A percentile compares a stretch with the other conserved stretches of the same genome.
Evolutionary conservation across 2,113 vertebrate species (phyloP).

Genomic region (Calypte anna): DNA sequence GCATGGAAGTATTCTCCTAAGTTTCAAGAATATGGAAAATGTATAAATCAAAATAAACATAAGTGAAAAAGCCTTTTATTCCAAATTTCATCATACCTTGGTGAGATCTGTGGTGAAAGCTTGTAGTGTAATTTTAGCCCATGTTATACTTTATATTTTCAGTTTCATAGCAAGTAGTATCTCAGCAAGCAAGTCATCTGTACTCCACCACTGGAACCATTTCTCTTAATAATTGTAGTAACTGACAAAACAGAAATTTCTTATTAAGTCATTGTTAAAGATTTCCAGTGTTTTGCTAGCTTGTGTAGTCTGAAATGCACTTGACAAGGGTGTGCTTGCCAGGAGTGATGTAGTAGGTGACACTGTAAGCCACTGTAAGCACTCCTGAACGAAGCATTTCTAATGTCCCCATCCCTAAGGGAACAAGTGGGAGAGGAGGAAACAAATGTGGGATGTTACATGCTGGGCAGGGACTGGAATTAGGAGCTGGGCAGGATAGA

Average conservation of each 20-base stretch:
- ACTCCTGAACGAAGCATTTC: neutral
- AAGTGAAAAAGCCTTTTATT: slow-evolving; percentile 19
- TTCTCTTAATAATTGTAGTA: neutral
- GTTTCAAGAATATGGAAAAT: slow-evolving; percentile 46
- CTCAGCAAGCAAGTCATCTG: neutral
- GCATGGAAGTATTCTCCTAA: slow-evolving; percentile 27
- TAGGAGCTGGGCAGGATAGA: neutral
- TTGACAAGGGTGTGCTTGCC: neutral
- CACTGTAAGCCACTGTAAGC: neutral
- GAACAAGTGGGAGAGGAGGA: neutral
- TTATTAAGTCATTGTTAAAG: neutral
- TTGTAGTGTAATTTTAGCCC: neutral
- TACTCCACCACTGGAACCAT: neutral
- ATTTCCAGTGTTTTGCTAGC: neutral
- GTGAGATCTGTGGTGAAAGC: neutral
- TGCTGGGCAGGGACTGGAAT: neutral
- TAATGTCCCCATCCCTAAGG: neutral
- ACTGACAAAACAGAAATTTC: neutral
- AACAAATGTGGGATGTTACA: neutral
- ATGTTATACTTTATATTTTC: neutral
- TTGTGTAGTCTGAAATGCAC: neutral
- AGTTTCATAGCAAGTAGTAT: neutral
- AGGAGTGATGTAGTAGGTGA: rapidly evolving
- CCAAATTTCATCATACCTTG: neutral
- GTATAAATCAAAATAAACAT: slow-evolving; percentile 37